phyloP scores from a whole-genome alignment of 2,797 vertebrate genomes.

The Paramormyrops hopkinsi region DNA sequence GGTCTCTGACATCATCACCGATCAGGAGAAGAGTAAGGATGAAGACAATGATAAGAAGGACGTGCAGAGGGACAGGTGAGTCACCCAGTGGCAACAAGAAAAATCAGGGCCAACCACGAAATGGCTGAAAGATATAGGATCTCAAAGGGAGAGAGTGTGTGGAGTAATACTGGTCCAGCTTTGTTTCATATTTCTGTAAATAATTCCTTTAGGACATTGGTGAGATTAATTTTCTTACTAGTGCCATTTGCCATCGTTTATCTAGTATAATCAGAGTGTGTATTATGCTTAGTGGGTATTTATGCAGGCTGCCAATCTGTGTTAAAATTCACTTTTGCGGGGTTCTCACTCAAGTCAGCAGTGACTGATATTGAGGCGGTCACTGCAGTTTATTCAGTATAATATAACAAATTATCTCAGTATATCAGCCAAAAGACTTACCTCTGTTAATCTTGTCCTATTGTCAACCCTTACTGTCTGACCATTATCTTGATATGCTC shows the following conservation, averaged over 20 bases:
- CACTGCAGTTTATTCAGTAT: background rate
- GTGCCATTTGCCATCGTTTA: background rate
- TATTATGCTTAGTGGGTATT: background rate
- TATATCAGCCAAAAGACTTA: background rate
- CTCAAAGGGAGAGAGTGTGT: background rate
- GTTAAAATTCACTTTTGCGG: background rate
- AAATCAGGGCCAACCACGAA: background rate
- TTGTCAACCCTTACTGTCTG: background rate
- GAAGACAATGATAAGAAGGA: constrained; percentile 74
- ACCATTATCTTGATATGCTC: background rate
- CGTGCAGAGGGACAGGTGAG: constrained; percentile 56
- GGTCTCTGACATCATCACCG: constrained; percentile 88
- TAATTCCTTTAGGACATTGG: background rate
- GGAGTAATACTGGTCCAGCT: background rate
- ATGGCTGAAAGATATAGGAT: background rate
- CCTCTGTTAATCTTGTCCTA: background rate
- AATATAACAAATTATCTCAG: background rate
- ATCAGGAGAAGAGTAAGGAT: constrained; percentile 68
- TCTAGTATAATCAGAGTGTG: background rate
- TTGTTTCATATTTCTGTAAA: background rate
- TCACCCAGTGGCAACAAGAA: background rate
- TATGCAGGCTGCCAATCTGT: background rate
- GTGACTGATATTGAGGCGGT: background rate
- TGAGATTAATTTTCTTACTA: background rate
- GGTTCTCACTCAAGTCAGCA: background rate